phyloP scores from a whole-genome alignment of 2,113 vertebrate species.

The Dinomys branickii region DNA sequence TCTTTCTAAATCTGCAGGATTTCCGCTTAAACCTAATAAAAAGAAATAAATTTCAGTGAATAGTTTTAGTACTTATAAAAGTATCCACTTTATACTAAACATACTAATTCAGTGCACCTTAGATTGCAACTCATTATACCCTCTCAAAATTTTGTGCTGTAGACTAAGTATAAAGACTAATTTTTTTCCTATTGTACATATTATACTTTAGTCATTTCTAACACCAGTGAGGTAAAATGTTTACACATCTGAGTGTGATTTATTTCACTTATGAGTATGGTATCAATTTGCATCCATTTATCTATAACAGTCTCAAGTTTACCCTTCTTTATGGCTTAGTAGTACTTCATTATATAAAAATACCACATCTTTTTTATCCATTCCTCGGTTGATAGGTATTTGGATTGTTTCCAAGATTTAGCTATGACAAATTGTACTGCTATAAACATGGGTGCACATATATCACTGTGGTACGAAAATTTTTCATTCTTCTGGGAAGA shows the following conservation, averaged over 20 bases:
- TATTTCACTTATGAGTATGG: not conserved
- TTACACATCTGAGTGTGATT: not conserved
- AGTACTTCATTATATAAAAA: not conserved
- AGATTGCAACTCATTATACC: constrained; percentile 34
- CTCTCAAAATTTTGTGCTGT: not conserved
- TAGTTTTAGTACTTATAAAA: constrained; percentile 70
- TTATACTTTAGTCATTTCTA: not conserved
- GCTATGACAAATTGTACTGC: not conserved
- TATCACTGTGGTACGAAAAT: not conserved
- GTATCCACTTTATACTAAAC: constrained; percentile 46
- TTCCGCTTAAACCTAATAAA: constrained; percentile 95
- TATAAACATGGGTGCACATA: not conserved
- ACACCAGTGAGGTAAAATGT: not conserved
- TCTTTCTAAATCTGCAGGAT: constrained; percentile 96
- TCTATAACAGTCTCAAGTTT: not conserved
- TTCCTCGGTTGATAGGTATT: not conserved
- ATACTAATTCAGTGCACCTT: constrained; percentile 25
- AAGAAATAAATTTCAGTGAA: constrained; percentile 71
- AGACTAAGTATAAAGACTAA: not conserved
- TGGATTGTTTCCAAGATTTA: not conserved
- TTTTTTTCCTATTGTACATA: not conserved
- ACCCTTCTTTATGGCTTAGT: not conserved
- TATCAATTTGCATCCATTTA: not conserved
- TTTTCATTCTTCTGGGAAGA: not conserved
- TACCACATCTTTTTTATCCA: not conserved